Base-by-base conservation (phyloP, 1,140 invertebrate genomes). In the Helicoverpa zea region DNA sequence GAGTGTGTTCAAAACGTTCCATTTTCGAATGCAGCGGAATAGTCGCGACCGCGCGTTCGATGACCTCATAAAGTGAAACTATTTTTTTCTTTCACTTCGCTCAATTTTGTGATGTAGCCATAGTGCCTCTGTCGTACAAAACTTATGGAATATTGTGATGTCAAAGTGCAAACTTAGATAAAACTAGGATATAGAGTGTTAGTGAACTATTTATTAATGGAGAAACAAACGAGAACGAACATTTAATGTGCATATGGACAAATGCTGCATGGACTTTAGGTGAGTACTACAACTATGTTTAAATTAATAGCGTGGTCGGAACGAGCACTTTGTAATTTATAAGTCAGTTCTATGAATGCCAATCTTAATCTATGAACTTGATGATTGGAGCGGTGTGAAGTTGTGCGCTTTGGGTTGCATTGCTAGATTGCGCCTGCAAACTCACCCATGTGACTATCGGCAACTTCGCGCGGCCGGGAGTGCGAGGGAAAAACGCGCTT, bases 291-390 rank as follows among this genome's bases (percentile, higher is more conserved):
- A 54, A 58, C 29, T 35, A 63, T 29, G 14, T 77, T 43, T 73
- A 63, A 78, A 68, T 68, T 72, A 63, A 49, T 54, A 18, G 16
- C 10, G 78, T 72, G 56, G 23, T 35, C 61, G 16, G 43, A 49
- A 29, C 52, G 14, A 35, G 56, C 66, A 64, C 16, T 61, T 78
- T 14, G 82, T 82, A 80, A 64, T 76, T 63, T 80, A 83, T 83
- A 73, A 68, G 79, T 83, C 63, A 68, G 63, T 79, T 70, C 80
- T 82, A 80, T 76, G 87, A 88, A 92, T 85, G 93, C 88, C 92
- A 92, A 91, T 94, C 92, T 89, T 94, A 93, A 93, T 94, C 93
- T 94, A 92, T 94, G 93, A 94, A 93, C 93, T 94, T 93, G 93
- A 92, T 93, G 93, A 92, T 93, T 92, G 89, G 84, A 91, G 83